Base-by-base conservation (phyloP, 2,797 vertebrate genomes). In the Peromyscus aztecus region DNA sequence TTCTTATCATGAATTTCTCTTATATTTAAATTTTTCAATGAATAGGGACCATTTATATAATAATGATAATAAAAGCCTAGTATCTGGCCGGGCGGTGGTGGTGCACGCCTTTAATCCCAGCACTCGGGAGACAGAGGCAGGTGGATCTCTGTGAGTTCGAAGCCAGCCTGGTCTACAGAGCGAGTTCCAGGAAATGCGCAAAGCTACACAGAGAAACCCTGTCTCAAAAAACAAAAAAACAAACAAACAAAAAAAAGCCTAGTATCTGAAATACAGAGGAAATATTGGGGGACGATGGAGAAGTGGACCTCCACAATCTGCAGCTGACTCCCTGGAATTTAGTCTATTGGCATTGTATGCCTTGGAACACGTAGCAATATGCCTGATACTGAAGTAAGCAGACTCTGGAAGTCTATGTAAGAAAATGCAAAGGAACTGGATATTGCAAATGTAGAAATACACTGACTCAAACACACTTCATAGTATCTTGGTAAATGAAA, bases 401-500 rank as follows among this genome's bases (percentile, higher is more conserved):
- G 82, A 73, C 73, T 85, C 12, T 57, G 84, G 71, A 37, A 57
- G 92, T 40, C 67, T 13, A 80, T 75, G 89, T 89, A 92, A 96
- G 80, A 52, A 92, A 91, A 86, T 49, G n/a, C 37, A 94, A 76
- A 24, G 65, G 34, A 94, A 89, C 10, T 89, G 55, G 78, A 81
- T 43, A 83, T 57, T 82, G 86, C 43, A 29, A 78, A 96, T 31
- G 23, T 4, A 78, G 37, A 80, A 67, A 76, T 23, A 61, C 11
- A 86, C 67, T 61, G 75, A 67, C 40, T 92, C 75, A 73, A 43
- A 94, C 91, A 73, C 81, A 95, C 23, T 92, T 95, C 90, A 55
- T 1, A 61, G 59, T 40, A 27, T n/a, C 81, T 27, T 83, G 23
- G 27, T 34, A 94, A 86, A 8, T 84, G 46, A 96, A 96, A 78